Percentiles rank a stretch among this genome's conserved stretches.
These are phyloP conservation scores for Cyphomyrus discorhynchus DNA, from an alignment of 2,113 vertebrate genomes.

Conservation along the genomic window DNA sequence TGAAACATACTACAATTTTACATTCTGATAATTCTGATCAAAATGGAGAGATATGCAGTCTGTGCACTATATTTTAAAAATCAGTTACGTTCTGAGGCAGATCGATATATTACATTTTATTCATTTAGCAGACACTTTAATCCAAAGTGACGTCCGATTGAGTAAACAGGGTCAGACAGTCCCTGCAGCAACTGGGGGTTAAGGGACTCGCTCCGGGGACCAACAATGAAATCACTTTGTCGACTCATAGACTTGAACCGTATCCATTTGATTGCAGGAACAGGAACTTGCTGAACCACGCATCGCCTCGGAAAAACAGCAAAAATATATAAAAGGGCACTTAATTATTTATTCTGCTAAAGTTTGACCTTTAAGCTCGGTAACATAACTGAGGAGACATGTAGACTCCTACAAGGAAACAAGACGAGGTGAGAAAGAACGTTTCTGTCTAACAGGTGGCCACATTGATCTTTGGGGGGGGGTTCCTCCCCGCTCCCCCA, in stretches of 20 bases:
- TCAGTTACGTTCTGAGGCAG: not conserved
- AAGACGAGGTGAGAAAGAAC: conserved; percentile 39
- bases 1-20: not conserved
- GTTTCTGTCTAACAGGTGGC: conserved; percentile 84
- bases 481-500: conserved; percentile 71
- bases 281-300: not conserved
- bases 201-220: not conserved
- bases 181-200: not conserved
- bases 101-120: not conserved
- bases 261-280: not conserved
- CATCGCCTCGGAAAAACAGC: not conserved
- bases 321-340: not conserved
- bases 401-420: not conserved
- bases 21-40: not conserved
- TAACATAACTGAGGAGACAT: not conserved
- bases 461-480: conserved; percentile 69
- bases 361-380: not conserved
- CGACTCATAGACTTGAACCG: not conserved
- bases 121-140: not conserved
- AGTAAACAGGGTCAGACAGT: not conserved
- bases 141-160: not conserved
- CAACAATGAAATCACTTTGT: not conserved
- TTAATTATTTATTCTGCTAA: not conserved
- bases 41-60: not conserved
- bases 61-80: not conserved